Evolutionary conservation across 2,113 vertebrate species (phyloP).

Genomic region (human): GRCh38 chr9:101548001-101548500

Average conservation of each 20-base stretch:
- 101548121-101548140: neutral
- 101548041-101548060: neutral
- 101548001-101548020: neutral
- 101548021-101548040: neutral
- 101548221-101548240: neutral
- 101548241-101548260: neutral
- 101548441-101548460: neutral
- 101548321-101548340: neutral
- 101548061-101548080: neutral
- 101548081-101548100: neutral
- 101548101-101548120: neutral
- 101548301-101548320: neutral
- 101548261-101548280: neutral
- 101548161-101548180: neutral
- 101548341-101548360: neutral
- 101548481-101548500: neutral
- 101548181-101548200: neutral
- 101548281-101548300: neutral
- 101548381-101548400: neutral
- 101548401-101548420: neutral
- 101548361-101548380: neutral
- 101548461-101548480: neutral
- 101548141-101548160: neutral
- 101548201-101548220: neutral
- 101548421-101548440: neutral